A percentile compares a stretch with the other conserved stretches of the same genome.
phyloP scores from a whole-genome alignment of 2,888 invertebrate genomes.

The Eilema sororculum region DNA sequence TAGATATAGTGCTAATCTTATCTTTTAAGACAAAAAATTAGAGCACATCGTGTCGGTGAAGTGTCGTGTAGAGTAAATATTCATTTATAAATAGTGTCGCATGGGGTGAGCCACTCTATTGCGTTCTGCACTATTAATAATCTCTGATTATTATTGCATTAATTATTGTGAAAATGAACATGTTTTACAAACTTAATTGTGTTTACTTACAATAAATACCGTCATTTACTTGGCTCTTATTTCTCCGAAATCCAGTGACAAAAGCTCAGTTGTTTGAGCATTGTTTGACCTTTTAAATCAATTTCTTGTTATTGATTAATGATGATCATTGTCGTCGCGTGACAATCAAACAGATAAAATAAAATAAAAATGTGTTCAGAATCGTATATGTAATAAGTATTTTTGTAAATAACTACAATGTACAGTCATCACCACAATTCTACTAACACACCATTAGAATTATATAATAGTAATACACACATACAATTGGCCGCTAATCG shows the following conservation, averaged over 20 bases:
- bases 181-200: background rate
- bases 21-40: background rate
- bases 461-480: constrained; percentile 16
- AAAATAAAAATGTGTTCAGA: too few relatives aligned
- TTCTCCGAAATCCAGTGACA: too few relatives aligned
- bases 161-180: background rate
- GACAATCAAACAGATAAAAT: too few relatives aligned
- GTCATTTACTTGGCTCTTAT: too few relatives aligned
- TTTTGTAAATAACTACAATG: too few relatives aligned
- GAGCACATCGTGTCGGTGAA: background rate
- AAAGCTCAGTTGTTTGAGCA: too few relatives aligned
- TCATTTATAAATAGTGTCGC: background rate
- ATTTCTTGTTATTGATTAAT: too few relatives aligned
- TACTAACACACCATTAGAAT: background rate
- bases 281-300: too few relatives aligned
- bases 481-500: constrained; percentile 16
- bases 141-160: constrained; percentile 1
- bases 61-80: background rate
- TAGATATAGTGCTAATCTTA: background rate
- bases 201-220: background rate
- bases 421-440: too few relatives aligned
- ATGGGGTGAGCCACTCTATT: background rate
- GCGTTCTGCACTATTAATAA: background rate
- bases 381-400: too few relatives aligned
- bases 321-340: too few relatives aligned